These are phyloP conservation scores for Sisor rabdophorus DNA, from an alignment of 2,113 vertebrate genomes.

Conservation along the genomic window DNA sequence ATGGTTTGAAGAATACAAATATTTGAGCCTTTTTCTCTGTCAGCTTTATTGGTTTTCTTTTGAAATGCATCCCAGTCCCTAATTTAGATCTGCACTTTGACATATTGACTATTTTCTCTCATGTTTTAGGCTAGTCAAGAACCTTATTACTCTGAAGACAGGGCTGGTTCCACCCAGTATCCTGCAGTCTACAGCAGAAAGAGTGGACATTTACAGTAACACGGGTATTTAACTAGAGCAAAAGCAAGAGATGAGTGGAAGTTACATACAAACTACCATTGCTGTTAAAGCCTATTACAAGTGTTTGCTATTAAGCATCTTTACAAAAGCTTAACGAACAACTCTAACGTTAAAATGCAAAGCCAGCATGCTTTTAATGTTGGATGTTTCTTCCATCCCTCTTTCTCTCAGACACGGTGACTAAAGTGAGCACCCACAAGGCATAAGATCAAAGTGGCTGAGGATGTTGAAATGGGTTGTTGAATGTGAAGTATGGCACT, in stretches of 20 bases:
- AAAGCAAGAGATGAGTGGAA: conserved; percentile 37
- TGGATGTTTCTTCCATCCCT: conserved; percentile 34
- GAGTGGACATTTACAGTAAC: conserved; percentile 70
- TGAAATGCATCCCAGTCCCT: not conserved
- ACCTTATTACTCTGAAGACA: conserved; percentile 75
- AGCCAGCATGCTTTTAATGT: conserved; percentile 4
- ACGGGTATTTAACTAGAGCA: conserved; percentile 59
- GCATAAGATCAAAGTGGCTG: conserved; percentile 17
- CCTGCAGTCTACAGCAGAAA: conserved; percentile 73
- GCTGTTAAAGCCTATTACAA: conserved; percentile 2
- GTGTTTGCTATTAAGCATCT: not conserved
- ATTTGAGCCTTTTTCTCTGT: no score
- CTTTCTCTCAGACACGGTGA: conserved; percentile 24
- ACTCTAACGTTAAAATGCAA: not conserved
- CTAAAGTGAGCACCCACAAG: conserved; percentile 27
- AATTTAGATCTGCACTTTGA: conserved; percentile 4
- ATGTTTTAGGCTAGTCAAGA: conserved; percentile 81
- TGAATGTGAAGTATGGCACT: conserved; percentile 19
- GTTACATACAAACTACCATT: conserved; percentile 29
- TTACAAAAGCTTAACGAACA: not conserved
- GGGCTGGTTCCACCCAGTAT: conserved; percentile 76
- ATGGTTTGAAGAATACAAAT: no score
- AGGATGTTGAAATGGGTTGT: conserved; percentile 24
- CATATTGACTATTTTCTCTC: conserved; percentile 50
- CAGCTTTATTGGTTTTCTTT: not conserved